Conservation (phyloP, 2,113 vertebrate genomes). For the Hucho hucho region DNA sequence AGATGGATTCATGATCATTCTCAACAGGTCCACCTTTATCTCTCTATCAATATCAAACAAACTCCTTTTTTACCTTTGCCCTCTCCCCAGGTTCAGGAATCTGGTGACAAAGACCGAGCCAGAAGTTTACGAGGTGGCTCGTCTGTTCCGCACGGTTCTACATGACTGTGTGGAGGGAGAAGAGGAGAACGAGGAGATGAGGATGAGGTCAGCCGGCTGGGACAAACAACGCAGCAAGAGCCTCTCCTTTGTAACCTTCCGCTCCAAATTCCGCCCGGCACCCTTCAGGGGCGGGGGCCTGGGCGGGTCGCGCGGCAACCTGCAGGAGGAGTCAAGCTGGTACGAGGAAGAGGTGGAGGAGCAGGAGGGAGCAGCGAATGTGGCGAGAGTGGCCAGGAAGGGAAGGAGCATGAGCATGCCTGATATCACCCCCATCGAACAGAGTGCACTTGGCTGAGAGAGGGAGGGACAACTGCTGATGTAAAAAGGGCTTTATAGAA, state of each 20-base stretch:
- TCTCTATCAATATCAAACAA: not conserved
- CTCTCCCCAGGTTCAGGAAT: constrained; percentile 70
- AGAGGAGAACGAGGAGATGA: constrained; percentile 28
- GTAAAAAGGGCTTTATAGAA: not conserved
- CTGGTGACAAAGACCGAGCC: constrained; percentile 76
- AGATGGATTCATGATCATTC: not conserved
- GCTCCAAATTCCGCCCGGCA: constrained; percentile 65
- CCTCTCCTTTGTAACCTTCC: constrained; percentile 75
- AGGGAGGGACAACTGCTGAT: not conserved
- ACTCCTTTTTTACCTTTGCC: not conserved
- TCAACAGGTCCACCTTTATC: not conserved
- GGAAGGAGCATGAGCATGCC: constrained; percentile 79
- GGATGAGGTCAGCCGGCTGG: constrained; percentile 8
- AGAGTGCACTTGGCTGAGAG: constrained; percentile 59
- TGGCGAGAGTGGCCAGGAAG: constrained; percentile 52
- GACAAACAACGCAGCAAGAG: constrained; percentile 77
- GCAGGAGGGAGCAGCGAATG: constrained; percentile 38
- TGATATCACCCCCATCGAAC: constrained; percentile 70
- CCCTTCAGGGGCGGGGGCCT: constrained; percentile 52
- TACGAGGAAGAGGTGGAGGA: constrained; percentile 61
- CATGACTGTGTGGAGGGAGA: constrained; percentile 64
- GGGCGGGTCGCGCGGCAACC: constrained; percentile 66
- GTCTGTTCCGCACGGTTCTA: constrained; percentile 72
- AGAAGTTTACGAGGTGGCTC: constrained; percentile 73
- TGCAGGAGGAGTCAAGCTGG: constrained; percentile 73